phyloP scores from a whole-genome alignment of 2,797 vertebrate species.

The Anableps anableps region DNA sequence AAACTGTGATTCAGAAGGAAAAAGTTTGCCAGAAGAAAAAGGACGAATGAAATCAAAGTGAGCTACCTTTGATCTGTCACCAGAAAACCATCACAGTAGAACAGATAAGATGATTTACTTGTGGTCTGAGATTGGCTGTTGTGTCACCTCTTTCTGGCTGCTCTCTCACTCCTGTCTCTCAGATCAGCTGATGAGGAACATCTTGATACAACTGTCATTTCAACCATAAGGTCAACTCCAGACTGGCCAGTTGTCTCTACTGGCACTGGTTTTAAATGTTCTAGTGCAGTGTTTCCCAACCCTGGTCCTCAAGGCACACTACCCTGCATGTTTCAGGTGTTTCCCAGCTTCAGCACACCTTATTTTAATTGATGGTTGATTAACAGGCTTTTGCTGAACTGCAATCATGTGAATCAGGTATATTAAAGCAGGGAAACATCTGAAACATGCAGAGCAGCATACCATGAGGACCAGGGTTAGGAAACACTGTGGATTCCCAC shows the following conservation, averaged over 20 bases:
- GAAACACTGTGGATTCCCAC: neutral
- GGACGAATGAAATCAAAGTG: neutral
- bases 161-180: neutral
- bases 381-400: too few relatives aligned
- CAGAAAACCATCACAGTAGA: neutral
- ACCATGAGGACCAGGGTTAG: too few relatives aligned
- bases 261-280: neutral
- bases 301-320: too few relatives aligned
- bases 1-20: neutral
- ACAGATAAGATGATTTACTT: neutral
- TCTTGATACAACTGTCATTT: neutral
- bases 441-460: too few relatives aligned
- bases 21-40: neutral
- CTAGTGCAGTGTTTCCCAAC: neutral
- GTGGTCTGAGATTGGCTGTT: neutral
- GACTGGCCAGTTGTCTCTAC: neutral
- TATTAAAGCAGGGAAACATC: too few relatives aligned
- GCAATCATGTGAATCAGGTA: too few relatives aligned
- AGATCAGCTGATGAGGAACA: neutral
- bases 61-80: neutral
- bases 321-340: too few relatives aligned
- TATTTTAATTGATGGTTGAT: too few relatives aligned
- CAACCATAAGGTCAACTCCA: neutral
- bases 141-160: neutral
- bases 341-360: too few relatives aligned